Evolutionary conservation across 2,888 invertebrate genomes (phyloP).

Genomic region (Xestoiulus laeticollis): DNA sequence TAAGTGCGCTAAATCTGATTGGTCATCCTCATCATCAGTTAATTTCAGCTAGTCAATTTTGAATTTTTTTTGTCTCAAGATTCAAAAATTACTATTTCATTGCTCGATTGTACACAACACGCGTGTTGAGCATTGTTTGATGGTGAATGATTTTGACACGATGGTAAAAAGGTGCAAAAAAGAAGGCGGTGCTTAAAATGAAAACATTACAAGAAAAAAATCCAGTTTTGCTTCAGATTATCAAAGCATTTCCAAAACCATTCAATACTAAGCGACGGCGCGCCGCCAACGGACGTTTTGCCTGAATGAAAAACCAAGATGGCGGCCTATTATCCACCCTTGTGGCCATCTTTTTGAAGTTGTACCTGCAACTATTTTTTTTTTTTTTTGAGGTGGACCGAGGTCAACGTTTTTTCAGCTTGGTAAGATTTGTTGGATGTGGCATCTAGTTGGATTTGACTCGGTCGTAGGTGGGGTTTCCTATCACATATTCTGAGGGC

Average conservation of each 20-base stretch:
- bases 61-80: not conserved
- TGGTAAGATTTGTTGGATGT: constrained; percentile 32
- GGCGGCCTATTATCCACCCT: not conserved
- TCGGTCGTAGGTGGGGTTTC: constrained; percentile 50
- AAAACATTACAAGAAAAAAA: not conserved
- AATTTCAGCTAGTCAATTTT: not conserved
- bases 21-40: constrained; percentile 18
- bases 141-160: constrained; percentile 36
- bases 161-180: constrained; percentile 22
- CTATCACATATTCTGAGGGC: constrained; percentile 45
- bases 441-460: constrained; percentile 43
- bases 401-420: constrained; percentile 31
- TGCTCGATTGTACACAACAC: not conserved
- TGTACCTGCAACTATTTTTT: not conserved
- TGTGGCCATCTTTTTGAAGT: constrained; percentile 15
- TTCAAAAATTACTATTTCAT: constrained; percentile 4
- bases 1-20: not conserved
- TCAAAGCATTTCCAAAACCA: not conserved
- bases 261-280: not conserved
- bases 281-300: constrained; percentile 26
- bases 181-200: not conserved
- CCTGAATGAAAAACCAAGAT: constrained; percentile 24
- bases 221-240: not conserved
- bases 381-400: not conserved
- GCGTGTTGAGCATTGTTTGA: not conserved